A percentile compares a stretch with the other conserved stretches of the same genome.
Evolutionary conservation across 2,888 invertebrate species (phyloP).

Genomic region (Sphecodes monilicornis): DNA sequence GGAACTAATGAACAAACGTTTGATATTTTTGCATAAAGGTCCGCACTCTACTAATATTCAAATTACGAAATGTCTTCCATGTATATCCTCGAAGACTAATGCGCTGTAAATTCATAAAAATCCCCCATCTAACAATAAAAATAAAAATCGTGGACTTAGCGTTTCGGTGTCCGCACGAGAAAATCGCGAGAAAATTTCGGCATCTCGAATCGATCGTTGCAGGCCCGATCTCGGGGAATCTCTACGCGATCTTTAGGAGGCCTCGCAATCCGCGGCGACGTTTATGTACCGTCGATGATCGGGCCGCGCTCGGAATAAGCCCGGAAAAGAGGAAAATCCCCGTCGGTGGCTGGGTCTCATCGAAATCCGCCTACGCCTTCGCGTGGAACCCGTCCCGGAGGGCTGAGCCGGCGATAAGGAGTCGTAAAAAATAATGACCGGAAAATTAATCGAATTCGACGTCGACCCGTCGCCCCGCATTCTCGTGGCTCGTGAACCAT

Average conservation of each 20-base stretch:
- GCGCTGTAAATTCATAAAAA: no score
- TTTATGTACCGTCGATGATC: slow-evolving; percentile 80
- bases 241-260: slow-evolving; percentile 79
- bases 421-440: slow-evolving; percentile 84
- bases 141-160: not conserved
- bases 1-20: no score
- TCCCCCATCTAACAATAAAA: no score
- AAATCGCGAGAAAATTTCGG: not conserved
- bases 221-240: slow-evolving; percentile 29
- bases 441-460: slow-evolving; percentile 83
- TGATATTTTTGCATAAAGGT: no score
- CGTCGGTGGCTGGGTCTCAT: not conserved
- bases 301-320: slow-evolving; percentile 56
- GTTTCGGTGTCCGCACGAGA: no score
- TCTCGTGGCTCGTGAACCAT: slow-evolving; percentile 76
- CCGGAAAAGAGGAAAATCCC: slow-evolving; percentile 49
- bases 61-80: no score
- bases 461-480: slow-evolving; percentile 80
- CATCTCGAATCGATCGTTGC: not conserved
- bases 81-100: no score
- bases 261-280: slow-evolving; percentile 76
- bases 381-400: slow-evolving; percentile 20
- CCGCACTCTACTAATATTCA: no score
- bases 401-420: slow-evolving; percentile 77
- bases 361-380: slow-evolving; percentile 34